These are phyloP conservation scores for Musca vetustissima DNA, from an alignment of 1,140 invertebrate species.

Conservation along the genomic window DNA sequence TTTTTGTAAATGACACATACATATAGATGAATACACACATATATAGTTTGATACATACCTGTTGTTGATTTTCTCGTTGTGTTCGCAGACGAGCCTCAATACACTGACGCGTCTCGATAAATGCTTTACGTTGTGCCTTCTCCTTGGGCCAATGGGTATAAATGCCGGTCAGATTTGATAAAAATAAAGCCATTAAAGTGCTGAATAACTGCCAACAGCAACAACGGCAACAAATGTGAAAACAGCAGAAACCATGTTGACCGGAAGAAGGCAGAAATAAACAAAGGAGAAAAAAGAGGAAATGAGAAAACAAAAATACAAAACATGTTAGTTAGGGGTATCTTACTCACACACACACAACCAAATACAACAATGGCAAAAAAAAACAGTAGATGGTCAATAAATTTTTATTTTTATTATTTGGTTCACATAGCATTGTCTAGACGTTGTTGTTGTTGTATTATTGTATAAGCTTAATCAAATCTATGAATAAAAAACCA, in stretches of 20 bases:
- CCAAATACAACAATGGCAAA: neutral
- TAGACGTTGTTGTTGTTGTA: neutral
- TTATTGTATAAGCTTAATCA: neutral
- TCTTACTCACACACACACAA: too few relatives aligned
- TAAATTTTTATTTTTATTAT: too few relatives aligned
- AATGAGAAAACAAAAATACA: constrained; percentile 1
- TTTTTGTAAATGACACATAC: too few relatives aligned
- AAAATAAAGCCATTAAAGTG: constrained; percentile 70
- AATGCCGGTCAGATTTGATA: constrained; percentile 83
- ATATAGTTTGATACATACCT: constrained; percentile 65
- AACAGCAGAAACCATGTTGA: neutral
- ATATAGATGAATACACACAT: too few relatives aligned
- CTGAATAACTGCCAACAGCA: constrained; percentile 62
- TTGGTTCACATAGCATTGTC: neutral
- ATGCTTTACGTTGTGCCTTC: constrained; percentile 87
- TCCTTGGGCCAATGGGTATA: constrained; percentile 92
- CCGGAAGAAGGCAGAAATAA: constrained; percentile 11
- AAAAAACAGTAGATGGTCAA: neutral
- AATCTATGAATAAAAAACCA: too few relatives aligned
- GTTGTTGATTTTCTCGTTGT: constrained; percentile 93
- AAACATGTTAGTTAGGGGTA: neutral
- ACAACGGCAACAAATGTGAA: constrained; percentile 11
- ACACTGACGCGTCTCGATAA: constrained; percentile 91
- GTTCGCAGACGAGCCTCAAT: constrained; percentile 89
- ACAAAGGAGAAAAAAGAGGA: neutral